Evolutionary conservation across 2,113 vertebrate genomes (phyloP), one percentile per base, ranked within the genome.

Genomic region (Sakesphorus luctuosus): DNA sequence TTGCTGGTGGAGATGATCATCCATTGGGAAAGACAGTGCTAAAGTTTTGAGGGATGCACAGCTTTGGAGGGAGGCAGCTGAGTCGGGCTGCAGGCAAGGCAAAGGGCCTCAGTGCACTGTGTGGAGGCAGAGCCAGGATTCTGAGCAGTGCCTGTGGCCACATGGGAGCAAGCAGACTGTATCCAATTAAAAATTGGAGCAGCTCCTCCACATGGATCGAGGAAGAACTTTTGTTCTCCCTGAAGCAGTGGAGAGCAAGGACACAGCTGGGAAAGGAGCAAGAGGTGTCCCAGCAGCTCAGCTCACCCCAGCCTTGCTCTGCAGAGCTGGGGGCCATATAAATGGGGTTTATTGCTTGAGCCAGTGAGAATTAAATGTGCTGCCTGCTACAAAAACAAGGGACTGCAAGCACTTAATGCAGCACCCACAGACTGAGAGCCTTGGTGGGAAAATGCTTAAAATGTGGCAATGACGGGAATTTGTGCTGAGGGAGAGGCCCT

Each of bases 291-390:
- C 79, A 72, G 67, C 43, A 75, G 38, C 59, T 65, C 18, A 16
- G 29, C n/a, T 68, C 31, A 56, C 6, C 18, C 36, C 0, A 0
- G 67, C 38, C 84, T 89, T 0, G 0, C 29, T 28, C n/a, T 52
- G n/a, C 43, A 25, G 52, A 82, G 66, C 71, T 17, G 10, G 9
- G 53, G 13, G 13, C 33, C 35, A 2, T 24, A 43, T 19, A 86
- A 89, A 61, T 17, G 36, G 2, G 0, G 7, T 65, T 69, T 74
- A 40, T n/a, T 59, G 33, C 71, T 74, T 36, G 26, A 19, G 58
- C 65, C 0, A 0, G 20, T 9, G n/a, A 93, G 59, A 72, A 8
- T 66, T 40, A 18, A 49, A 65, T 40, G 25, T 36, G 35, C 58
- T 47, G 38, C 21, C 28, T 0, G 1, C 52, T 90, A 29, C n/a